Evolutionary conservation across 2,888 invertebrate genomes (phyloP).

Genomic region (Acleris laterana): DNA sequence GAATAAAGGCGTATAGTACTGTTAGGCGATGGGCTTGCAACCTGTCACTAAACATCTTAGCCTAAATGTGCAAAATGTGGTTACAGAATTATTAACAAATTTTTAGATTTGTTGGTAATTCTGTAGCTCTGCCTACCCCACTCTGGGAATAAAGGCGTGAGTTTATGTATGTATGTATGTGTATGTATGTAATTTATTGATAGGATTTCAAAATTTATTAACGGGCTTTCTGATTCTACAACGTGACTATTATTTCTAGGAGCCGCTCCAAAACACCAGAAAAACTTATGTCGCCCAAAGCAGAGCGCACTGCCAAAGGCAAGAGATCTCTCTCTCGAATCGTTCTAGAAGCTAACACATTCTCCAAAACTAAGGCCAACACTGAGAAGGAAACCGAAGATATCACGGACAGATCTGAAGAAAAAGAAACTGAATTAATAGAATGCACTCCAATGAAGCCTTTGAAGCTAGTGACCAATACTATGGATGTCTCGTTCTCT

Average conservation of each 20-base stretch:
- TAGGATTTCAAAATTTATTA: no score
- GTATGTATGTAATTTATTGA: no score
- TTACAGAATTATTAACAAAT: no score
- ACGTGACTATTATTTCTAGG: conserved; percentile 49
- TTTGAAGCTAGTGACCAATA: conserved; percentile 53
- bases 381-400: conserved; percentile 54
- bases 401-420: conserved; percentile 42
- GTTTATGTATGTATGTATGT: no score
- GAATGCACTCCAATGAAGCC: conserved; percentile 75
- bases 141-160: no score
- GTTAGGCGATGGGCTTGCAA: no score
- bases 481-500: conserved; percentile 73
- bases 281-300: conserved; percentile 67
- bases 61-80: no score
- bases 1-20: no score
- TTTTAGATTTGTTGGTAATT: no score
- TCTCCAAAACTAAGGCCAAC: conserved; percentile 66
- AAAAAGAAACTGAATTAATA: conserved; percentile 36
- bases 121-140: no score
- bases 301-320: conserved; percentile 56
- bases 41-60: no score
- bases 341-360: conserved; percentile 75
- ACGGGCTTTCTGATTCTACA: background rate
- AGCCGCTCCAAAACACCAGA: conserved; percentile 77
- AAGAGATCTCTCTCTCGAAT: conserved; percentile 72